Evolutionary conservation across 1,140 invertebrate genomes (phyloP), one percentile per base, ranked within the genome.

Genomic region (Euborellia annulipes): DNA sequence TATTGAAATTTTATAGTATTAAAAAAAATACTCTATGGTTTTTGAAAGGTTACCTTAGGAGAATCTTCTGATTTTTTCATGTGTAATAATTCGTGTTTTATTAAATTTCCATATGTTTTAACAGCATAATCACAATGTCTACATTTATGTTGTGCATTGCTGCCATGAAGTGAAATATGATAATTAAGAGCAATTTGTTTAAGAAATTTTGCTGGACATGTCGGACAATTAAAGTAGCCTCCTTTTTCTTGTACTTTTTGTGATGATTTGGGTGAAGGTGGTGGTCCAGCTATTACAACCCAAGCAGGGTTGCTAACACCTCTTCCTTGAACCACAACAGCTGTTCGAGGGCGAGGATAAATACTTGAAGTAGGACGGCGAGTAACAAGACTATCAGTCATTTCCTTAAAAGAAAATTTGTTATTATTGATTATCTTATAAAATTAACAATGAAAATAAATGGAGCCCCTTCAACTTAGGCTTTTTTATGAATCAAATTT

Each of bases 111-210:
- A 14, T 75, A 70, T 7, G 82, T 83, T 54, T 80, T 82, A 0
- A 83, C 82, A 21, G 77, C 75, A 60, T 89, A 92, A 56, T 82
- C 79, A 62, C 88, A 92, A 49, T 79, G 73, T n/a, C 74, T 72
- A 56, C 87, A 92, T 49, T 79, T 79, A 55, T 77, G 75, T 16
- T 73, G 68, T 18, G 75, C 76, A 16, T 73, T 69, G 1, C 77
- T 72, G 0, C 78, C 77, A 47, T 83, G 79, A 38, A 85, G 59
- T 6, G 73, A 75, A 55, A 73, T 66, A 51, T 89, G 85, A 55
- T 82, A 82, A 43, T 75, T 73, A 41, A 87, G 60, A 41, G 79
- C 73, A 41, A 76, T 69, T 45, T 68, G 62, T 64, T 84, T 76
- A 51, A 79, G 70, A 54, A 81, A 79, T 52, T 73, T 70, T 11